Evolutionary conservation across 1,140 invertebrate genomes (phyloP).

Genomic region (Heliothis subflexa): DNA sequence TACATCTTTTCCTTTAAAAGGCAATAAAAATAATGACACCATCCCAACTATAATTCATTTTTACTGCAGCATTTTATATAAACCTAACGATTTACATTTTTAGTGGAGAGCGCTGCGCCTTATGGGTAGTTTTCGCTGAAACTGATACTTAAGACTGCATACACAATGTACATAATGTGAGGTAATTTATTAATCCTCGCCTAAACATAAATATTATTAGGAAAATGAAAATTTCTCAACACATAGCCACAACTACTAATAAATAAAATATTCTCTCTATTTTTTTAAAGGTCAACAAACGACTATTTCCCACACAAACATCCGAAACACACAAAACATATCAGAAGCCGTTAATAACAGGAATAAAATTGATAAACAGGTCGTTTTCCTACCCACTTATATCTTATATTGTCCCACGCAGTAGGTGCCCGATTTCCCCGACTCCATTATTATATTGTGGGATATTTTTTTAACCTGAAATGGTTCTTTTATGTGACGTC

Average conservation of each 20-base stretch:
- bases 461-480: neutral
- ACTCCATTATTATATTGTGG: neutral
- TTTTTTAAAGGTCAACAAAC: too few relatives aligned
- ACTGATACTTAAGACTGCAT: too few relatives aligned
- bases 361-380: neutral
- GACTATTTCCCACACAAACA: too few relatives aligned
- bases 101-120: neutral
- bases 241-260: too few relatives aligned
- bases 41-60: neutral
- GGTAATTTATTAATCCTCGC: too few relatives aligned
- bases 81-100: conserved; percentile 3
- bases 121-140: neutral
- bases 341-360: too few relatives aligned
- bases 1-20: neutral
- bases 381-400: conserved; percentile 1
- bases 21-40: conserved; percentile 10
- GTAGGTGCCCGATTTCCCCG: neutral
- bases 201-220: too few relatives aligned
- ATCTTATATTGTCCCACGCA: neutral
- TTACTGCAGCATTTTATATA: conserved; percentile 5
- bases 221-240: too few relatives aligned
- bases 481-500: neutral
- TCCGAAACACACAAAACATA: neutral
- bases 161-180: too few relatives aligned
- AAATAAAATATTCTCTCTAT: too few relatives aligned